These are phyloP conservation scores for Flexamia atlantica DNA, from an alignment of 2,888 invertebrate genomes.

Conservation along the genomic window DNA sequence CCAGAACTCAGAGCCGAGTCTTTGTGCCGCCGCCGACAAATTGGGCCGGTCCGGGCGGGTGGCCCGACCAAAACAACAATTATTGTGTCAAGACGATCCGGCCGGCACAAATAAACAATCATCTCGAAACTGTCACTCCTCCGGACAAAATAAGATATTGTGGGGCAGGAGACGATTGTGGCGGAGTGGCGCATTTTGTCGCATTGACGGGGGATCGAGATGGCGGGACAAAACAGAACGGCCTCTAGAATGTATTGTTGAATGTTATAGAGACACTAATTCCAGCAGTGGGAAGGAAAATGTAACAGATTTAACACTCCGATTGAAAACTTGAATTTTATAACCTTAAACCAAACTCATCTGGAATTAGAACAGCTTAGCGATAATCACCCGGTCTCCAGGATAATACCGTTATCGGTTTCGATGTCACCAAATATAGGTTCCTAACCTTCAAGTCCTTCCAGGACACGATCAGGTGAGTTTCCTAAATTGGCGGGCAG, in stretches of 20 bases:
- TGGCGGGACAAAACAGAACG: too few species aligned
- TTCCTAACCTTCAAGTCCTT: background rate
- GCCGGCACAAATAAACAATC: slow-evolving; percentile 24
- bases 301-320: too few species aligned
- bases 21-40: slow-evolving; percentile 43
- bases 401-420: background rate
- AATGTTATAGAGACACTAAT: too few species aligned
- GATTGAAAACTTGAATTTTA: too few species aligned
- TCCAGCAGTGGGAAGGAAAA: too few species aligned
- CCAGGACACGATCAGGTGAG: background rate
- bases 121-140: slow-evolving; percentile 27
- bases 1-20: too few species aligned
- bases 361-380: background rate
- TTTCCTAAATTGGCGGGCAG: slow-evolving; percentile 5
- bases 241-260: too few species aligned
- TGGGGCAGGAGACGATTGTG: background rate
- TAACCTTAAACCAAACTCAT: too few species aligned
- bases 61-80: slow-evolving; percentile 55
- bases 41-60: slow-evolving; percentile 5
- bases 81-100: slow-evolving; percentile 48
- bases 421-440: background rate
- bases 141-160: slow-evolving; percentile 37
- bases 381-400: background rate
- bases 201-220: background rate
- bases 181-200: background rate